These are phyloP conservation scores for Lordiphosa fenestrarum DNA, from an alignment of 2,888 invertebrate genomes.

Conservation along the genomic window DNA sequence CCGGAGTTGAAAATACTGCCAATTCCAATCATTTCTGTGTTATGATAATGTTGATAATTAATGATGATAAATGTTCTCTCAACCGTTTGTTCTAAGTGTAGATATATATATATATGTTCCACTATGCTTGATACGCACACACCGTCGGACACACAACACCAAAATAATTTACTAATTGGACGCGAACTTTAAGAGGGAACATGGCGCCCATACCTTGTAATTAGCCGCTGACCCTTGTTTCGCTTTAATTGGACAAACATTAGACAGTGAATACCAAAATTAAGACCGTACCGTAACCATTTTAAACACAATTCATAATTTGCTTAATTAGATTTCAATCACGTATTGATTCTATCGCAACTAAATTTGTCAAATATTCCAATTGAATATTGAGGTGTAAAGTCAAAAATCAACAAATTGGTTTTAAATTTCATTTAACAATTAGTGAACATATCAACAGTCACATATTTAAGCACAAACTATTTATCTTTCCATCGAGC, in stretches of 20 bases:
- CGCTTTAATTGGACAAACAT: conserved; percentile 58
- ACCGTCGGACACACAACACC: not conserved
- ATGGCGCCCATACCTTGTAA: conserved; percentile 40
- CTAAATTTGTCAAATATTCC: not conserved
- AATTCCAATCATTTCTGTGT: no score
- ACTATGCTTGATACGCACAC: no score
- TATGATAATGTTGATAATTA: no score
- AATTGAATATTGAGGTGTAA: no score
- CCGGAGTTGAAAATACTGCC: no score
- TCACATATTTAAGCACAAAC: not conserved
- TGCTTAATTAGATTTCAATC: conserved; percentile 33
- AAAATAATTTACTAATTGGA: conserved; percentile 64
- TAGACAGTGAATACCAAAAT: conserved; percentile 50
- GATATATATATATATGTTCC: no score
- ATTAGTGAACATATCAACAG: no score
- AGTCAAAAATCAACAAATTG: conserved; percentile 1
- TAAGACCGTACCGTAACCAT: conserved; percentile 38
- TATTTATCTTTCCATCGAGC: conserved; percentile 25
- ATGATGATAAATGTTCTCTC: no score
- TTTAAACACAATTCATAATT: conserved; percentile 17
- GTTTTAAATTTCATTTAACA: no score
- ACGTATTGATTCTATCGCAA: conserved; percentile 5
- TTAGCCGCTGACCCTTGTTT: conserved; percentile 40
- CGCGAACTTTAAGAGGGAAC: conserved; percentile 28
- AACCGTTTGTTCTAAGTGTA: no score